Evolutionary conservation across 2,797 vertebrate genomes (phyloP).

Genomic region (Cottoperca gobio): DNA sequence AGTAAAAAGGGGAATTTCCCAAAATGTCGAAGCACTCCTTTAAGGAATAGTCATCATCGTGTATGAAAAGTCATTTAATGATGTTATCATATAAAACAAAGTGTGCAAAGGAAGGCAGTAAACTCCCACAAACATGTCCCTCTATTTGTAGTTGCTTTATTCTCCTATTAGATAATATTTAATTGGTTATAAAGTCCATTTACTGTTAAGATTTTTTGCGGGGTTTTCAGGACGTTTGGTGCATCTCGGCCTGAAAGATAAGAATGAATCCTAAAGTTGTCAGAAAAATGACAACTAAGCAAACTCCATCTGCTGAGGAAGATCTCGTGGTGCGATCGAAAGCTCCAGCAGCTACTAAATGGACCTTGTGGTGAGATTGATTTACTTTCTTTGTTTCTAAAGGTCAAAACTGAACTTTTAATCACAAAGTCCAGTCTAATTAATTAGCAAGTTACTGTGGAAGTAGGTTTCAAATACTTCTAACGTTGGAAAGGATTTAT

Average conservation of each 20-base stretch:
- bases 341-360: neutral
- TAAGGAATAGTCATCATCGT: neutral
- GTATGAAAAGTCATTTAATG: neutral
- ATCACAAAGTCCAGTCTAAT: too few relatives aligned
- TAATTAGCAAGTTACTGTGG: neutral
- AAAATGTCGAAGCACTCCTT: neutral
- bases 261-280: neutral
- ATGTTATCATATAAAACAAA: too few relatives aligned
- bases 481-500: neutral
- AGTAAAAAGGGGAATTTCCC: neutral
- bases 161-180: neutral
- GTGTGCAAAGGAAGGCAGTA: neutral
- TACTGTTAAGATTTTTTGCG: too few relatives aligned
- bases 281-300: neutral
- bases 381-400: too few relatives aligned
- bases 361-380: neutral
- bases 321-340: neutral
- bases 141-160: too few relatives aligned
- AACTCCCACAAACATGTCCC: neutral
- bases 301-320: slow-evolving; percentile 1
- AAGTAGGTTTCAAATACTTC: neutral
- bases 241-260: neutral
- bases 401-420: too few relatives aligned
- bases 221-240: neutral
- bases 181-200: neutral